Evolutionary conservation across 2,888 invertebrate species (phyloP), one percentile per base, ranked within the genome.

Genomic region (Caenorhabditis panamensis): DNA sequence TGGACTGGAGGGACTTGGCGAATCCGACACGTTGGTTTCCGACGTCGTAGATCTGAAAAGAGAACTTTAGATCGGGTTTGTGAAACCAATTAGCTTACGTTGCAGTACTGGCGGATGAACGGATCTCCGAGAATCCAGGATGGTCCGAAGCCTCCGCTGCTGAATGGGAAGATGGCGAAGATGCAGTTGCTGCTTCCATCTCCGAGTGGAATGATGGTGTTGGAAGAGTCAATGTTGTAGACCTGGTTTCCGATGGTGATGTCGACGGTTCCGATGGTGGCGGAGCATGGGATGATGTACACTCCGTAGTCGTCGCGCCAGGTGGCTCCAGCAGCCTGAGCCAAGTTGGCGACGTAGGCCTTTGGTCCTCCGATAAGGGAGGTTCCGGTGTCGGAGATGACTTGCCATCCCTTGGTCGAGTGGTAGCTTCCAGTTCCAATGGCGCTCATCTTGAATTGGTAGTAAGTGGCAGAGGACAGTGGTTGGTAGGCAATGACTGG

Each of bases 401-500:
- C 85, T 72, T 86, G 83, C 79, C 80, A 84, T 59, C 84, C 86
- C 66, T 79, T 78, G 51, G 37, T 47, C 24, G 68, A 77, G 49
- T 24, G 59, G 68, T 86, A 86, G 58, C 73, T 69, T 47, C 83
- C 85, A 41, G 82, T 22, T 47, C 66, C 75, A 28, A 82, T 80
- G 20, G 79, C 85, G 31, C 53, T 61, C 83, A 85, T 83, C 69
- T 80, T 84, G 83, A 87, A 87, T 71, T 87, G 87, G 72, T 79
- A 87, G 77, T 87, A 87, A 51, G 85, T 86, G 71, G 86, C 85
- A 13, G 86, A 86, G 41, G 86, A 84, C 20, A 87, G 83, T 44
- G 77, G 64, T 68, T 83, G 83, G 63, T 84, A 86, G 59, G 82
- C 83, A 47, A 86, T 82, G 22, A 83, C 76, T 53, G 86, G 79